Conservation (phyloP, 2,113 vertebrate genomes). For the Leucopsar rothschildi region DNA sequence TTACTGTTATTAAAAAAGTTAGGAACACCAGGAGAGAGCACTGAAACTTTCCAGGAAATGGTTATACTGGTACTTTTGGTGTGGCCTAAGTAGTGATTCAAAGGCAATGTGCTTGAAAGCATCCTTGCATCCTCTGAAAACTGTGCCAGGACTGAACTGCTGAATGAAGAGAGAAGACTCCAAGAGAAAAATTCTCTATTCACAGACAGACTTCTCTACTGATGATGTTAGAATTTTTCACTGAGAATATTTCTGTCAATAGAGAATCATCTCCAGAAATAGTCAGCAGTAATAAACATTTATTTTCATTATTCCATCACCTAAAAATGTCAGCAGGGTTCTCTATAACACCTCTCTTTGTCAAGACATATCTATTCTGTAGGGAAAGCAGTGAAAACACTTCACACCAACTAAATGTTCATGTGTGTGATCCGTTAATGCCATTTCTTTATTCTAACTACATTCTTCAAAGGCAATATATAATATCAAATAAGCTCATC, state of each 20-base stretch:
- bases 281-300: neutral
- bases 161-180: neutral
- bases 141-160: neutral
- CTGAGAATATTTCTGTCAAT: neutral
- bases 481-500: neutral
- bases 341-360: neutral
- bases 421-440: neutral
- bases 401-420: constrained; percentile 29
- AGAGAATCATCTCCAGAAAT: constrained; percentile 12
- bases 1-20: neutral
- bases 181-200: neutral
- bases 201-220: neutral
- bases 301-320: constrained; percentile 31
- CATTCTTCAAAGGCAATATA: constrained; percentile 11
- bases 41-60: neutral
- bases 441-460: neutral
- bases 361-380: neutral
- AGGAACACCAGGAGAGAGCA: neutral
- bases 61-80: neutral
- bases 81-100: neutral
- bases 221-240: neutral
- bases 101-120: neutral
- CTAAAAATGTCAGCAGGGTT: constrained; percentile 40
- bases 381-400: constrained; percentile 23
- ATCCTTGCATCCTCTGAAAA: neutral